Base-by-base conservation (phyloP, 2,113 vertebrate genomes). In the Phyllopteryx taeniolatus region DNA sequence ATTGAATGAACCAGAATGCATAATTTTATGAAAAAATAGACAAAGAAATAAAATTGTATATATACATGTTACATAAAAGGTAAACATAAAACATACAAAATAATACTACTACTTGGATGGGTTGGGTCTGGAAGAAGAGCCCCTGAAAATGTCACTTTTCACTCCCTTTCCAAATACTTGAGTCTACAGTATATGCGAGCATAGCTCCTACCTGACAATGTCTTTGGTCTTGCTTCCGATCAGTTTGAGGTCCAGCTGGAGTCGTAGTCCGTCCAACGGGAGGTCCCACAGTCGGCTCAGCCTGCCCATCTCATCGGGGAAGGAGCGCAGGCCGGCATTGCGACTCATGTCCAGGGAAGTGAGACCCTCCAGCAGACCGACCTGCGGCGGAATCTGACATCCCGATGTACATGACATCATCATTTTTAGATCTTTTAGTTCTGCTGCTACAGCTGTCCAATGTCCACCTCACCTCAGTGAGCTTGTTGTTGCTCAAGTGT, bases 231-330 rank as follows among this genome's bases (percentile, higher is more conserved):
- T 98, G 89, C 75, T 95, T 75, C 98, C 98, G 35, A 97, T 92
- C 62, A 94, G 95, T 77, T 97, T 99, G 83, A 98, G 93, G 81
- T 99, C 95, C 76, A 98, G 93, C 81, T 96, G 95, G 72, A 99
- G 95, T 59, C 80, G 89, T 1, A 99, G 90, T 20, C 95, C 97
- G 64, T 98, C 96, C 85, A 99, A 89, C 39, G 96, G 96, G 80
- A 99, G 94, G 86, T 99, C 98, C 97, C 98, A 99, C 70, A 99
- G 91, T 81, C 95, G 90, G 75, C 91, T 88, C 44, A 99, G 91
- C 73, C 92, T 95, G 35, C 98, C 98, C 95, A 99, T 97, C 91
- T 99, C 98, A 79, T 98, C 95, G 0, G 98, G 98, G 85, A 99
- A 98, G 61, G 93, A 94, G 17, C 87, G 94, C 82, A 99, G 80